Conservation (phyloP, 1,140 invertebrate genomes). For the Bombus consobrinus region DNA sequence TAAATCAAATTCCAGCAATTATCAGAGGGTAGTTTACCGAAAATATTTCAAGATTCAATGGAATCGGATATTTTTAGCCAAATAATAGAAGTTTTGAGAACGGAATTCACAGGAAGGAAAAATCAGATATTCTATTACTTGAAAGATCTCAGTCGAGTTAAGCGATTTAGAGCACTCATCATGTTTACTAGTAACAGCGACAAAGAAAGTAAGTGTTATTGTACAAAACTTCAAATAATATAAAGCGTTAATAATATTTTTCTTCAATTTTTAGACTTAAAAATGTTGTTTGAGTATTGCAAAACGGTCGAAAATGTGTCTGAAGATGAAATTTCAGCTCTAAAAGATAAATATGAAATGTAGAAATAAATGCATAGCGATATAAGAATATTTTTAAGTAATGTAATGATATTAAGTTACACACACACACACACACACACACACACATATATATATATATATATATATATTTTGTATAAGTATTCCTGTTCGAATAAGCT, state of each 20-base stretch:
- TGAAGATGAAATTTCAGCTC: conserved; percentile 63
- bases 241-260: conserved; percentile 2
- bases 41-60: conserved; percentile 85
- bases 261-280: conserved; percentile 72
- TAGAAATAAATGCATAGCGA: conserved; percentile 44
- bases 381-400: conserved; percentile 16
- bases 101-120: conserved; percentile 75
- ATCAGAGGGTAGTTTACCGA: conserved; percentile 80
- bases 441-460: too few species aligned
- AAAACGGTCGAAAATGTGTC: conserved; percentile 66
- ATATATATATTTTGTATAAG: conserved; percentile 15
- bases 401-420: conserved; percentile 24
- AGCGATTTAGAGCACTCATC: conserved; percentile 79
- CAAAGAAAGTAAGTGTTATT: conserved; percentile 77
- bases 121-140: conserved; percentile 76
- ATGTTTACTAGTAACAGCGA: conserved; percentile 80
- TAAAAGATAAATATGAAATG: conserved; percentile 74
- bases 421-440: too few species aligned
- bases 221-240: conserved; percentile 28
- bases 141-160: conserved; percentile 76
- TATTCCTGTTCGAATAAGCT: background rate
- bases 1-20: conserved; percentile 82
- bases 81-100: conserved; percentile 81
- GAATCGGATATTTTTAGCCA: conserved; percentile 85
- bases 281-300: conserved; percentile 72